Base-by-base conservation (phyloP, 2,113 vertebrate species). In the Hystrix brachyura region DNA sequence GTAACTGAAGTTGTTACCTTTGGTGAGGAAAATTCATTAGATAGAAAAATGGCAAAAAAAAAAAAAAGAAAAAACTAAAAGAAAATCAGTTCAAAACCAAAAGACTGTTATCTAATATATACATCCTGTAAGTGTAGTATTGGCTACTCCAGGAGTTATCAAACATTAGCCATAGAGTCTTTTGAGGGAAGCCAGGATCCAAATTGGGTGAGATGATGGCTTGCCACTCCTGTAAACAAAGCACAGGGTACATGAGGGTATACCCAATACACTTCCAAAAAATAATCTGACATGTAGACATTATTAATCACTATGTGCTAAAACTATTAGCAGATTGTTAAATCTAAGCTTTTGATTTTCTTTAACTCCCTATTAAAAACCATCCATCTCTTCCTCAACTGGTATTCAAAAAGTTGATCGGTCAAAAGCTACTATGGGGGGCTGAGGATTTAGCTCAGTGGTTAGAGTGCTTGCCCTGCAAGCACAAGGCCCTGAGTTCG, bases 161-260 rank as follows among this genome's bases (percentile, higher is more conserved):
- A 95, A 87, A 76, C 55, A 89, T 67, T 90, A 96, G 67, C 46
- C 53, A n/a, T 25, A 43, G 17, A 85, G 25, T 93, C 67, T 97
- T 94, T 62, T 85, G 94, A 95, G 93, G 48, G 60, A 96, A 94
- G 92, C 62, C 84, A 96, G 92, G 80, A 87, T 91, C 57, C 80
- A 94, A 90, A 87, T 0, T 87, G 74, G 60, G 69, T 72, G 62
- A 88, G 57, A 74, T 2, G 6, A 67, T 78, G 71, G 34, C 55
- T 94, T 95, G 72, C 67, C 46, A 92, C 46, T 93, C 55, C 93
- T 92, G 9, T 83, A 80, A 94, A 91, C 78, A 91, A 90, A 91
- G 43, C 48, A 79, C 11, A 82, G n/a, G 32, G 43, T 51, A 95
- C 76, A 88, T 57, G 38, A 95, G 38, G 13, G 43, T 71, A 46